Evolutionary conservation across 1,140 invertebrate genomes (phyloP), one percentile per base, ranked within the genome.

Genomic region (Aradophagus sp.): DNA sequence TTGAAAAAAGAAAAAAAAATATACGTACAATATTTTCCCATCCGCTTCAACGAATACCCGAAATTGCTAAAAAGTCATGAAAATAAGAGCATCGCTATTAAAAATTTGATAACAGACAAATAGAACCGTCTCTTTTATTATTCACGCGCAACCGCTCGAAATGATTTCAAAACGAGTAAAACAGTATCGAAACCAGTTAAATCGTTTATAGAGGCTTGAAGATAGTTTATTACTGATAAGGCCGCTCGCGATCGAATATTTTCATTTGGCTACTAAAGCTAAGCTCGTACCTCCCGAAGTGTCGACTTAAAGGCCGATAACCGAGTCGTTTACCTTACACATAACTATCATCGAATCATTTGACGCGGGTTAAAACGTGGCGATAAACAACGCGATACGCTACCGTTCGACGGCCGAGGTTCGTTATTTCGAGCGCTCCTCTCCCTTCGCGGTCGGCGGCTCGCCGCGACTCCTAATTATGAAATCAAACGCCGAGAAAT

Each of bases 361-460:
- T 29, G n/a, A 20, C 50, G 13, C 16, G 16, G 7, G 3, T 3
- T 26, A 17, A 19, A 31, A 11, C 26, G 34, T 38, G 45, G 45
- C 15, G 27, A 58, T 58, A 58, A 45, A 58, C 39, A 58, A 38
- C 11, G 5, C 6, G 11, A 4, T 14, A 7, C 23, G 39, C 26
- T 45, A 6, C 19, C 6, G 15, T 39, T 47, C 23, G 32, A 47
- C 31, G 16, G 12, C 6, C 15, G 16, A 17, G 11, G 47, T 31
- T 8, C n/a, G 38, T 55, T 42, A 38, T 45, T 56, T 56, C 35
- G 38, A 55, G 19, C 39, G 27, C 36, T 44, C 44, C 44, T 56
- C 39, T 35, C 44, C 29, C 10, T n/a, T 19, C 52, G 39, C 44
- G 44, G 44, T 56, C 31, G 19, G 12, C 31, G 19, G 2, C 15